Percentiles rank a stretch among this genome's conserved stretches.
Evolutionary conservation across 2,888 invertebrate genomes (phyloP).

Genomic region (Philhelius pedissequus): DNA sequence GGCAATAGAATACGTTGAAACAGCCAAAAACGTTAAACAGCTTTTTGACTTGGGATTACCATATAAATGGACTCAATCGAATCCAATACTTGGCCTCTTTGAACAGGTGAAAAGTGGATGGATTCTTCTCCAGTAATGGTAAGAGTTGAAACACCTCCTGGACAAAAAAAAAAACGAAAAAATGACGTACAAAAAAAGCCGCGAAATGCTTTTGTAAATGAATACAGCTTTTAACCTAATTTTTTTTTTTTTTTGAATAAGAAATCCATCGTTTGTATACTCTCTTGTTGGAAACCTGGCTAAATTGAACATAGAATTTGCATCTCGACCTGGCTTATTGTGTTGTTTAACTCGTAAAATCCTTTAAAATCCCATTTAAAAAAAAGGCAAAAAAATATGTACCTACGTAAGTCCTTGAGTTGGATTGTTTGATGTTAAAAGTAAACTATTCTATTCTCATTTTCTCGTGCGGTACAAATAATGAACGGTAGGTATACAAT

Average conservation of each 20-base stretch:
- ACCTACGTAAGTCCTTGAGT: neutral
- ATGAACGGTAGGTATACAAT: neutral
- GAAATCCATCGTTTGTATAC: constrained; percentile 12
- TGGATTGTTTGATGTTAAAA: constrained; percentile 17
- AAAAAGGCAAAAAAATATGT: neutral
- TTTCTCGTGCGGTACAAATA: neutral
- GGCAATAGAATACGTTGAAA: too few relatives aligned
- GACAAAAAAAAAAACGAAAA: neutral
- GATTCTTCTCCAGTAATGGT: neutral
- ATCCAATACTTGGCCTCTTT: too few relatives aligned
- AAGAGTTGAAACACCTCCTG: constrained; percentile 18
- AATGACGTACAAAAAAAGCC: neutral
- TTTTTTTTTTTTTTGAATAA: constrained; percentile 1
- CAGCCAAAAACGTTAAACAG: too few relatives aligned
- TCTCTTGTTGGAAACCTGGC: neutral
- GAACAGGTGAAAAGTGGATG: neutral
- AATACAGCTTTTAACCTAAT: constrained; percentile 46
- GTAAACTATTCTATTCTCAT: neutral
- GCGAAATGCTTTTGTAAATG: constrained; percentile 30
- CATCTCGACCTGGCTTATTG: constrained; percentile 4
- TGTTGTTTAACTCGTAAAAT: neutral
- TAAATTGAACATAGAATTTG: neutral
- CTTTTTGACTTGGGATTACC: too few relatives aligned
- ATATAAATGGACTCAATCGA: too few relatives aligned
- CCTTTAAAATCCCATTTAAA: neutral